Conservation (phyloP, 2,888 invertebrate genomes). For the Phasia obesa region DNA sequence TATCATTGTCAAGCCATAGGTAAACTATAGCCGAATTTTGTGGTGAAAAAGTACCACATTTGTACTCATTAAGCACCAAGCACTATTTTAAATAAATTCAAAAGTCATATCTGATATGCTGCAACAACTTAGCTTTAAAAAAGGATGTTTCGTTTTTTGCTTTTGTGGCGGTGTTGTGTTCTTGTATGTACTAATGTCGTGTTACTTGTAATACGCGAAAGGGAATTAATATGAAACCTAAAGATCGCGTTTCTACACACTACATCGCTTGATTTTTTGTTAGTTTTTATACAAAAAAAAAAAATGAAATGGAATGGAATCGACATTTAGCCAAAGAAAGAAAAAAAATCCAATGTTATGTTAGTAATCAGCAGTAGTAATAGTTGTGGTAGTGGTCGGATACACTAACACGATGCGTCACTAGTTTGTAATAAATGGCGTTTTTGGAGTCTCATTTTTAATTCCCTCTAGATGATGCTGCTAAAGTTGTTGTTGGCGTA, state of each 20-base stretch:
- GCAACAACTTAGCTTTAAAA: constrained; percentile 15
- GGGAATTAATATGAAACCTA: constrained; percentile 74
- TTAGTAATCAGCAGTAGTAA: constrained; percentile 62
- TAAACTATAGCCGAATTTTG: no score
- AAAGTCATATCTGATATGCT: neutral
- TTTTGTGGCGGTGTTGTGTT: constrained; percentile 60
- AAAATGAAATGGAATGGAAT: constrained; percentile 60
- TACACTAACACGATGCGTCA: constrained; percentile 69
- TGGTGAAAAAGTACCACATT: constrained; percentile 3
- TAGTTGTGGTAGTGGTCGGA: constrained; percentile 38
- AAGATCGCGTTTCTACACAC: constrained; percentile 71
- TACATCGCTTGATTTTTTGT: constrained; percentile 38
- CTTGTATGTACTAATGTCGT: constrained; percentile 65
- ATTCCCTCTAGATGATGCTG: constrained; percentile 69
- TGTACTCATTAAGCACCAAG: neutral
- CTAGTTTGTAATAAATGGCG: constrained; percentile 61
- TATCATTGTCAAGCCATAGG: neutral
- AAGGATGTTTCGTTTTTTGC: constrained; percentile 49
- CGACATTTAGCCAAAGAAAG: constrained; percentile 52
- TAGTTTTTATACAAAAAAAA: constrained; percentile 52
- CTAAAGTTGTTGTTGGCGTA: constrained; percentile 67
- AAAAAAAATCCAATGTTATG: constrained; percentile 43
- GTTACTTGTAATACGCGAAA: constrained; percentile 72
- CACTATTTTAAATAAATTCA: neutral
- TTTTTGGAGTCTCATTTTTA: constrained; percentile 58